Base-by-base conservation (phyloP, 1,140 invertebrate species). In the Steinernema khuongi region DNA sequence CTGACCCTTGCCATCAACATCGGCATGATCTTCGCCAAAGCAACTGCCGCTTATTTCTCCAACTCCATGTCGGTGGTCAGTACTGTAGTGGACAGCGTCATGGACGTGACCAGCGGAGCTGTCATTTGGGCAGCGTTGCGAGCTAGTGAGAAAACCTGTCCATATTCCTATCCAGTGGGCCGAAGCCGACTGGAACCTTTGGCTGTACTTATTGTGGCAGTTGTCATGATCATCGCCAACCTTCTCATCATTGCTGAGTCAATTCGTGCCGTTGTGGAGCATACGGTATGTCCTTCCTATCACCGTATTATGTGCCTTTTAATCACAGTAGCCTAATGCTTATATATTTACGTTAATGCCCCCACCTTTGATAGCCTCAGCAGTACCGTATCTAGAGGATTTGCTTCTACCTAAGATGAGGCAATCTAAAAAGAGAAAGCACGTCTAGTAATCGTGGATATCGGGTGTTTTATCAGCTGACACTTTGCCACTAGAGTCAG, bases 161-260 rank as follows among this genome's bases (percentile, higher is more conserved):
- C 22, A 18, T 36, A 72, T 30, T 33, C 76, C 17, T 77, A 77
- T 69, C 76, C 76, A 19, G 41, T 71, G 33, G 76, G 76, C 28
- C 30, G 73, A 29, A 43, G 41, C 31, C 26, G 71, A 73, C 31
- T 78, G 0, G 77, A 78, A 36, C 77, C 77, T 1, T 41, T 78
- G 1, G 69, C 77, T 1, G 71, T 78, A 1, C 29, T 78, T 0
- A 69, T 78, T 32, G 71, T 78, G 26, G 68, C 74, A 11, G 74
- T 78, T 66, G 71, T 78, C 22, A 78, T 78, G 77, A 22, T 73
- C 1, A 67, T 77, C 26, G 77, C 77, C 2, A 78, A 78, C 41
- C 43, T 78, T 4, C 73, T 77, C 22, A 72, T 78, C 17, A 22
- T 77, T 2, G 76, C 67, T n/a, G 67, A 75, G 60, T 75, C 77